Conservation (phyloP, 2,888 invertebrate species). For the Hirtodrosophila trivittata region DNA sequence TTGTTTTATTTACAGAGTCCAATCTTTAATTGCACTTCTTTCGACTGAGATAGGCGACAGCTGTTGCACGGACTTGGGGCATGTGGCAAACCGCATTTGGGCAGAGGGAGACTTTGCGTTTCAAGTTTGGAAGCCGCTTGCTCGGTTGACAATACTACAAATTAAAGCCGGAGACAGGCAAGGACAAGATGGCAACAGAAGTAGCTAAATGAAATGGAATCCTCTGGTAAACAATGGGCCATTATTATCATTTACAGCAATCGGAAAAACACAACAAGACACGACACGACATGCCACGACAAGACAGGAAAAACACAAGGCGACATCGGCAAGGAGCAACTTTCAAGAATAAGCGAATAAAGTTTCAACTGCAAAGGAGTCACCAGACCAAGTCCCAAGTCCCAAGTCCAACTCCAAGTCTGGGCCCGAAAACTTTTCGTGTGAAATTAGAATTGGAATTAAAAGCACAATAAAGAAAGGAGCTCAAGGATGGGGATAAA, state of each 20-base stretch:
- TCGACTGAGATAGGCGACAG: conserved; percentile 6
- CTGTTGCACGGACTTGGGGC: conserved; percentile 9
- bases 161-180: conserved; percentile 1
- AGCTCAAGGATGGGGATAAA: not conserved
- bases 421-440: conserved; percentile 60
- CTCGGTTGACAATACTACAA: conserved; percentile 4
- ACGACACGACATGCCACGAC: conserved; percentile 23
- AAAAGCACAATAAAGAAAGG: conserved; percentile 52
- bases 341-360: conserved; percentile 45
- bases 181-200: conserved; percentile 5
- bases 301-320: conserved; percentile 22
- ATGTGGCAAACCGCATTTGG: no score
- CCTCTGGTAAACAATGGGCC: conserved; percentile 49
- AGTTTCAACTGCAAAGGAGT: conserved; percentile 26
- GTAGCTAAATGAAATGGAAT: conserved; percentile 44
- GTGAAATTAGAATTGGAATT: conserved; percentile 69
- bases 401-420: conserved; percentile 10
- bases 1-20: conserved; percentile 14
- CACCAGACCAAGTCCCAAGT: not conserved
- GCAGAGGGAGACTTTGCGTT: conserved; percentile 8
- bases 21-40: conserved; percentile 28
- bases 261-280: conserved; percentile 38
- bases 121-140: conserved; percentile 2
- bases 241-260: conserved; percentile 67
- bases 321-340: conserved; percentile 49